phyloP scores from a whole-genome alignment of 2,113 vertebrate species.

The Forbesichthys papilliferus region DNA sequence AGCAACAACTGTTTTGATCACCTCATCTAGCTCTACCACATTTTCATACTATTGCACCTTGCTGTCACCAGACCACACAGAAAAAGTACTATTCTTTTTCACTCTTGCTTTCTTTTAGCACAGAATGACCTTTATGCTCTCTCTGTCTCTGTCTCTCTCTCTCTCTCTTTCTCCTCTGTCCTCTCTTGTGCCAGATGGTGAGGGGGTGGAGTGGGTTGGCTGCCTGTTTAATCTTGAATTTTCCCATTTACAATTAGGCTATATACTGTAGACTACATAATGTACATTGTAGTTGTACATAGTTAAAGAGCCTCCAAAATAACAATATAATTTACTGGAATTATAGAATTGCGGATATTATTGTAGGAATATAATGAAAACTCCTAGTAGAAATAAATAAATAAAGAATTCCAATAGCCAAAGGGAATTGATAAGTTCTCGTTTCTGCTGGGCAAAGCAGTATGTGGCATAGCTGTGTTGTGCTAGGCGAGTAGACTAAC shows the following conservation, averaged over 20 bases:
- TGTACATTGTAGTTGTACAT: constrained; percentile 15
- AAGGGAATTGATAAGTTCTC: constrained; percentile 72
- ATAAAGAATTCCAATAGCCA: background rate
- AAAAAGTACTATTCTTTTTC: background rate
- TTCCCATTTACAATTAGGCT: constrained; percentile 62
- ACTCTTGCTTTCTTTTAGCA: too few species aligned
- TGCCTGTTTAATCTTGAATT: constrained; percentile 61
- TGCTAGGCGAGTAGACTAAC: constrained; percentile 67
- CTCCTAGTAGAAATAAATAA: background rate
- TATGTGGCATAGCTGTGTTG: constrained; percentile 73
- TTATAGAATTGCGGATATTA: background rate
- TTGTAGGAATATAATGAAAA: background rate
- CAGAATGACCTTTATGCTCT: constrained; percentile 3
- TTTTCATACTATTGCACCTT: too few species aligned
- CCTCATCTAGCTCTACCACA: too few species aligned
- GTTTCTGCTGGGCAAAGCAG: constrained; percentile 44
- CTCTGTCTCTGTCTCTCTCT: constrained; percentile 16
- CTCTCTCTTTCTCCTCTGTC: constrained; percentile 11
- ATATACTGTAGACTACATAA: constrained; percentile 12
- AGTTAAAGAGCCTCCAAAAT: background rate
- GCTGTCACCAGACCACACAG: too few species aligned
- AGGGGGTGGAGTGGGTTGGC: constrained; percentile 55
- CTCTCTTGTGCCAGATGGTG: constrained; percentile 62
- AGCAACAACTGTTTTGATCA: too few species aligned
- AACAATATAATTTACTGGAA: background rate